Evolutionary conservation across 2,888 invertebrate genomes (phyloP).

Genomic region (Pedicia rivosa): DNA sequence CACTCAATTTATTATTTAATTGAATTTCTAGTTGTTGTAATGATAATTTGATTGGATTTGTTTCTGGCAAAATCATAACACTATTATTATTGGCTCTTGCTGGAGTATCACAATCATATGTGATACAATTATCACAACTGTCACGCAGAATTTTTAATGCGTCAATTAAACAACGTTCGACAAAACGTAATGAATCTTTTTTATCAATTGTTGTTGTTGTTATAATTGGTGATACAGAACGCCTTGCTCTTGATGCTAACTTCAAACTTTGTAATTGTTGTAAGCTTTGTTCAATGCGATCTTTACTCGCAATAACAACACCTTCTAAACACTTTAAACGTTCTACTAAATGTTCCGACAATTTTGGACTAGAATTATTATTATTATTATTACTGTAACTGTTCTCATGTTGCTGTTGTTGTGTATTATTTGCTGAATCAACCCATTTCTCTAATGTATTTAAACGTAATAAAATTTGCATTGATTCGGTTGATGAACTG

Average conservation of each 20-base stretch:
- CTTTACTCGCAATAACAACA: slow-evolving; percentile 44
- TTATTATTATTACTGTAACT: slow-evolving; percentile 25
- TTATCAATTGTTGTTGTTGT: slow-evolving; percentile 39
- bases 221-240: slow-evolving; percentile 47
- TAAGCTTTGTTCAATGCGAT: slow-evolving; percentile 51
- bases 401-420: slow-evolving; percentile 19
- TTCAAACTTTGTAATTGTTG: slow-evolving; percentile 44
- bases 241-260: slow-evolving; percentile 38
- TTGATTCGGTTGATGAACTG: slow-evolving; percentile 60
- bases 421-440: slow-evolving; percentile 23
- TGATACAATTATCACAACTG: slow-evolving; percentile 40
- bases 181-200: slow-evolving; percentile 41
- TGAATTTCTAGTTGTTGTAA: slow-evolving; percentile 50
- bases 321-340: slow-evolving; percentile 43
- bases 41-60: slow-evolving; percentile 39
- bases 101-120: slow-evolving; percentile 23
- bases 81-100: slow-evolving; percentile 10
- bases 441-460: slow-evolving; percentile 50
- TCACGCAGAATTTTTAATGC: slow-evolving; percentile 43
- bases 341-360: slow-evolving; percentile 39
- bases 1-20: slow-evolving; percentile 48
- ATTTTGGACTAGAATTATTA: slow-evolving; percentile 25
- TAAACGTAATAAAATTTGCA: slow-evolving; percentile 62
- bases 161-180: slow-evolving; percentile 47
- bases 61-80: slow-evolving; percentile 32